A percentile compares a stretch with the other conserved stretches of the same genome.
Conservation (phyloP, 2,113 vertebrate genomes). For the Poeciliopsis turrubarensis region DNA sequence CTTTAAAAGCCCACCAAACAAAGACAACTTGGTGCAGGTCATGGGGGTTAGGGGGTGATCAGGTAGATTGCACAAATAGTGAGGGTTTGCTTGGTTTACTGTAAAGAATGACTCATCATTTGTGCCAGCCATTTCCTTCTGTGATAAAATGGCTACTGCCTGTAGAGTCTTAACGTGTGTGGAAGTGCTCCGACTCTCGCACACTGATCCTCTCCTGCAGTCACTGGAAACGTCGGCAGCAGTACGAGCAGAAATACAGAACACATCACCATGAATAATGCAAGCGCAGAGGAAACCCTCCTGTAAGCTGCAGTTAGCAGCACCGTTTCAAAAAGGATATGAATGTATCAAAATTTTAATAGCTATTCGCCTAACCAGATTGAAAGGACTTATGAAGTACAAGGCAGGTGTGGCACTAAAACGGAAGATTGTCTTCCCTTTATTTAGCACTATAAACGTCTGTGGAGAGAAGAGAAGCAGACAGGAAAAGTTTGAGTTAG, state of each 20-base stretch:
- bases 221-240: slow-evolving; percentile 41
- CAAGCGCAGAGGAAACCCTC: slow-evolving; percentile 50
- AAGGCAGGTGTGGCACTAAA: slow-evolving; percentile 99
- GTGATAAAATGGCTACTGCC: slow-evolving; percentile 46
- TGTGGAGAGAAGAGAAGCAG: slow-evolving; percentile 82
- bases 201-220: slow-evolving; percentile 11
- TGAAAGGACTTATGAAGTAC: slow-evolving; percentile 99
- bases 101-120: slow-evolving; percentile 61
- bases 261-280: slow-evolving; percentile 63
- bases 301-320: slow-evolving; percentile 47
- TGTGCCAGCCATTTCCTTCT: slow-evolving; percentile 31
- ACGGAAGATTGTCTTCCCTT: slow-evolving; percentile 99
- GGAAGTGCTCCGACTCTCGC: slow-evolving; percentile 2
- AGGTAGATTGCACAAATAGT: slow-evolving; percentile 30
- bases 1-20: slow-evolving; percentile 6
- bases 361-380: slow-evolving; percentile 95
- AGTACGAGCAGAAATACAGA: slow-evolving; percentile 32
- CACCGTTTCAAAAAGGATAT: slow-evolving; percentile 95
- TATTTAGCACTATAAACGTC: slow-evolving; percentile 99
- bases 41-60: neutral
- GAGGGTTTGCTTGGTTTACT: slow-evolving; percentile 29
- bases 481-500: slow-evolving; percentile 12
- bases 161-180: slow-evolving; percentile 8
- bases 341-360: slow-evolving; percentile 99
- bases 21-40: slow-evolving; percentile 2